A percentile compares a stretch with the other conserved stretches of the same genome.
Conservation (phyloP, 1,140 invertebrate species). For the Araneus ventricosus region DNA sequence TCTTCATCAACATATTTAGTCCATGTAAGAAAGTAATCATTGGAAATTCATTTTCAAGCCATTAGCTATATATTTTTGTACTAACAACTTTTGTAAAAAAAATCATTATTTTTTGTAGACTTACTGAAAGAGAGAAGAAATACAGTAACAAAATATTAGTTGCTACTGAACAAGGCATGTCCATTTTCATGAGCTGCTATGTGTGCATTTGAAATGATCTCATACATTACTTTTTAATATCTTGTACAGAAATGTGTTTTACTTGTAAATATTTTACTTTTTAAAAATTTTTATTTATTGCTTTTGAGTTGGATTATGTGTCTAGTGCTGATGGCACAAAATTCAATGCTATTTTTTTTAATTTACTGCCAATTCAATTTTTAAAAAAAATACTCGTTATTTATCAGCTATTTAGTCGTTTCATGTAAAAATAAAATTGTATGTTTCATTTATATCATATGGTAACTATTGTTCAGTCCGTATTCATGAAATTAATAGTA, state of each 20-base stretch:
- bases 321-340: neutral
- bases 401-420: neutral
- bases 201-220: slow-evolving; percentile 19
- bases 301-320: neutral
- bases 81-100: slow-evolving; percentile 57
- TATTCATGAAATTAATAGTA: no score
- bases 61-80: slow-evolving; percentile 2
- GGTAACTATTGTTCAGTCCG: no score
- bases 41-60: neutral
- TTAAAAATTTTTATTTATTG: slow-evolving; percentile 48
- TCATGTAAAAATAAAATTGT: no score
- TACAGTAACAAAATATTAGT: neutral
- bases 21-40: neutral
- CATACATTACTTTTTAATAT: slow-evolving; percentile 55
- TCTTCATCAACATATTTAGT: neutral
- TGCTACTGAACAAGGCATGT: slow-evolving; percentile 50
- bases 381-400: neutral
- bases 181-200: slow-evolving; percentile 49
- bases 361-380: neutral
- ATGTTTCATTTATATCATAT: no score
- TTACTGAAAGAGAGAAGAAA: neutral
- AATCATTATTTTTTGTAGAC: slow-evolving; percentile 32
- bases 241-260: slow-evolving; percentile 67
- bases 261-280: slow-evolving; percentile 51
- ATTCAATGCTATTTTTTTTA: neutral